Base-by-base conservation (phyloP, 2,113 vertebrate species). In the Oxygymnocypris stewartii region DNA sequence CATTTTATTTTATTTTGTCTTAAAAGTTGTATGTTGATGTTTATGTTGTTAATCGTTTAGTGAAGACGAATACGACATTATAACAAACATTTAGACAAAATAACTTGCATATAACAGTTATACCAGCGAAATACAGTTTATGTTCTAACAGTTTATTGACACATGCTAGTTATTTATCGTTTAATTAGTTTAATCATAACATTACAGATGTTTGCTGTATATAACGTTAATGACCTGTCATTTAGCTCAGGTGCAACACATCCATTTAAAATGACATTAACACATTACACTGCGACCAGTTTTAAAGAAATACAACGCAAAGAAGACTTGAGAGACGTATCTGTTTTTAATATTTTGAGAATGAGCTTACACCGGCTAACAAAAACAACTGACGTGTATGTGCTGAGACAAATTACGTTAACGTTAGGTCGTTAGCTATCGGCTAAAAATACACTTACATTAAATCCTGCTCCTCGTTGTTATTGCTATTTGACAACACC, bases 401-500 rank as follows among this genome's bases (percentile, higher is more conserved):
- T 5, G 78, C 69, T 84, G 42, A 40, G 31, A 47, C 61, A 54
- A 73, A 71, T 54, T 31, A 31, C 28, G 28, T 31, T 31, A 31
- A 31, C 28, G 28, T 31, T 9, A 8, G 57, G 16, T 47, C 25
- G 69, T 85, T 79, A 79, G 75, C 78, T 42, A 80, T 4, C 37
- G 73, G 18, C 44, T 77, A 18, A 31, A 59, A 1, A 82, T 13
- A 25, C 11, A 95, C 95, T 95, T 88, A 96, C 95, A 96, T 94
- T 87, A 92, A 92, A 90, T 94, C 95, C 90, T 92, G 93, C 28
- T 94, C 94, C 78, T 95, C 94, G 87, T 79, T 84, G 87, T 37
- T 87, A 80, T 89, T 84, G 69, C 74, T 91, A 84, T 93, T 94
- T 90, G 95, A 87, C 92, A 95, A 93, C 87, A 96, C 95, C 95